Evolutionary conservation across 2,113 vertebrate genomes (phyloP), one percentile per base, ranked within the genome.

Genomic region (Hippocampus comes): DNA sequence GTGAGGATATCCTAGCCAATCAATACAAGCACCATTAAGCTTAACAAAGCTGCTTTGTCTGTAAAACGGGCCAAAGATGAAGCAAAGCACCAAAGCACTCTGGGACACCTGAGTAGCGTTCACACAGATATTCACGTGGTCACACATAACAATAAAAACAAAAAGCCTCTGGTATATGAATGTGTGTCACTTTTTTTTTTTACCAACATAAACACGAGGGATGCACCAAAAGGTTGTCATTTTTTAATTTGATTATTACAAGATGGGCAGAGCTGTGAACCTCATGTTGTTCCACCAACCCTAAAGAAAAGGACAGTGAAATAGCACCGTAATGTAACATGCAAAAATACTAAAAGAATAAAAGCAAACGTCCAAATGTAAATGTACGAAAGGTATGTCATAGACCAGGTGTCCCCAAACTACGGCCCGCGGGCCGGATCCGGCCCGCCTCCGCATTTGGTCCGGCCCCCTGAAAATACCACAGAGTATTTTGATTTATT

Each of bases 21-120:
- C 91, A 90, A 93, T 92, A 89, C 88, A 84, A 81, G 84, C 78
- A 57, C 91, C 88, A 92, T 92, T 91, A 92, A 79, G 79, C 86
- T 91, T 92, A 90, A 92, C 87, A 91, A 93, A 91, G 86, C 82
- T 72, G 74, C 70, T 73, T 77, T 57, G 70, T 89, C 85, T 77
- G 83, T 88, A 87, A 60, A 91, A 90, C 77, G 60, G 74, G 59
- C 68, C 60, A 53, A 68, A 77, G 76, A 72, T 80, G 83, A 71
- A 70, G 67, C 57, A 67, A 73, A 87, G 78, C 63, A 71, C 72
- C 57, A 63, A 30, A 46, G 42, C 23, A 49, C 18, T 75, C 67
- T 27, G 42, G 67, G 67, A 74, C 57, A 46, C 63, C 68, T 70
- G 75, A 21, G 61, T 41, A 74, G 23, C n/a, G 14, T 57, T 57